A percentile compares a stretch with the other conserved stretches of the same genome.
Conservation (phyloP, 2,113 vertebrate species). For the Nanorana parkeri region DNA sequence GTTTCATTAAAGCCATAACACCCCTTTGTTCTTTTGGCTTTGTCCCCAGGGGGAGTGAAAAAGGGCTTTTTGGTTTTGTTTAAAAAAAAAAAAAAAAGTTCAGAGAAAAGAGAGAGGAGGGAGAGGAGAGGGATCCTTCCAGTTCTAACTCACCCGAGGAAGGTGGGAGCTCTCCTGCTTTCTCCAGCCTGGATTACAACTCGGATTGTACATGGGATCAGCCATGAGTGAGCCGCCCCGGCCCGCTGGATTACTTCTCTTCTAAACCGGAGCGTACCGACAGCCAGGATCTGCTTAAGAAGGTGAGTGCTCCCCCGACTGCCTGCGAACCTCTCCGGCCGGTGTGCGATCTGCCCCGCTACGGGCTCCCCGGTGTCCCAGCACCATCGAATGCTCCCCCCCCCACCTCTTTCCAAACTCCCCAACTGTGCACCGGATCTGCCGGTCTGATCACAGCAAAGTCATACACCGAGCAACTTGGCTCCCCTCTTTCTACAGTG, state of each 20-base stretch:
- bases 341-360: neutral
- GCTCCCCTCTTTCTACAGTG: too few species aligned
- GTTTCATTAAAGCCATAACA: slow-evolving; percentile 59
- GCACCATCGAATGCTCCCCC: neutral
- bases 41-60: slow-evolving; percentile 57
- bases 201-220: slow-evolving; percentile 18
- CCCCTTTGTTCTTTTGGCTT: slow-evolving; percentile 58
- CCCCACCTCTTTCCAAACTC: too few species aligned
- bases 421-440: too few species aligned
- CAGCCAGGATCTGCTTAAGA: too few species aligned
- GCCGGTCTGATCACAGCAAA: too few species aligned
- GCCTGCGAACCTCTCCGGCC: neutral
- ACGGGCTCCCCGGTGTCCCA: neutral
- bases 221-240: slow-evolving; percentile 14
- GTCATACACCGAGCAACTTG: too few species aligned
- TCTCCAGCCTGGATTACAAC: slow-evolving; percentile 16
- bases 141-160: slow-evolving; percentile 36
- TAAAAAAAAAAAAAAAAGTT: slow-evolving; percentile 56
- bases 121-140: slow-evolving; percentile 35
- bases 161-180: slow-evolving; percentile 33
- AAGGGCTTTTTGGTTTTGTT: slow-evolving; percentile 58
- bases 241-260: slow-evolving; percentile 22
- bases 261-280: neutral
- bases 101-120: slow-evolving; percentile 32
- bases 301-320: neutral